phyloP scores from a whole-genome alignment of 2,113 vertebrate genomes.

The Barbus barbus region DNA sequence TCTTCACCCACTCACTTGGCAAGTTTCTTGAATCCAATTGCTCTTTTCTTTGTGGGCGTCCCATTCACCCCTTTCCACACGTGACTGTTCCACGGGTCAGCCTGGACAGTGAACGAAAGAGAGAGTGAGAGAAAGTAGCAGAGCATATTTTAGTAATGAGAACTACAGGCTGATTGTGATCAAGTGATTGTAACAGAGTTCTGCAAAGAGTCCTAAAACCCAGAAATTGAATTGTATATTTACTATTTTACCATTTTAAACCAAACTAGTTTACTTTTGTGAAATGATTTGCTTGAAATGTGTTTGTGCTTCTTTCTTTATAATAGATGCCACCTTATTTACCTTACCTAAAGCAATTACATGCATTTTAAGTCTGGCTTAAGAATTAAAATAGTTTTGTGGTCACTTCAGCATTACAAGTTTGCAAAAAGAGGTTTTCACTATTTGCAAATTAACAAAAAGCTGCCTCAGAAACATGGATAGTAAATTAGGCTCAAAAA shows the following conservation, averaged over 20 bases:
- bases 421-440: neutral
- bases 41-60: constrained; percentile 94
- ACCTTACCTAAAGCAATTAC: neutral
- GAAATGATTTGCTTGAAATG: too few species aligned
- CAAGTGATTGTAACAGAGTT: neutral
- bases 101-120: constrained; percentile 65
- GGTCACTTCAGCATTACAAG: neutral
- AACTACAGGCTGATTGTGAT: neutral
- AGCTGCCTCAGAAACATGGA: too few species aligned
- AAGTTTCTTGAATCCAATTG: constrained; percentile 97
- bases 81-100: constrained; percentile 92
- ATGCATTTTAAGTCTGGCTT: neutral
- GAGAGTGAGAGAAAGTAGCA: neutral
- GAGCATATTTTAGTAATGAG: too few species aligned
- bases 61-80: constrained; percentile 95
- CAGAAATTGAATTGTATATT: neutral
- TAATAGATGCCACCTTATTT: neutral
- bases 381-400: neutral
- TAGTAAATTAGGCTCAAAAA: too few species aligned
- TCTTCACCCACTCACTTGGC: constrained; percentile 83
- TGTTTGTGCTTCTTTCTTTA: neutral
- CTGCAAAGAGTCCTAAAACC: neutral
- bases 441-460: neutral
- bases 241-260: neutral
- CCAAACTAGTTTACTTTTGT: too few species aligned